Base-by-base conservation (phyloP, 2,113 vertebrate genomes). In the Nesoenas mayeri region DNA sequence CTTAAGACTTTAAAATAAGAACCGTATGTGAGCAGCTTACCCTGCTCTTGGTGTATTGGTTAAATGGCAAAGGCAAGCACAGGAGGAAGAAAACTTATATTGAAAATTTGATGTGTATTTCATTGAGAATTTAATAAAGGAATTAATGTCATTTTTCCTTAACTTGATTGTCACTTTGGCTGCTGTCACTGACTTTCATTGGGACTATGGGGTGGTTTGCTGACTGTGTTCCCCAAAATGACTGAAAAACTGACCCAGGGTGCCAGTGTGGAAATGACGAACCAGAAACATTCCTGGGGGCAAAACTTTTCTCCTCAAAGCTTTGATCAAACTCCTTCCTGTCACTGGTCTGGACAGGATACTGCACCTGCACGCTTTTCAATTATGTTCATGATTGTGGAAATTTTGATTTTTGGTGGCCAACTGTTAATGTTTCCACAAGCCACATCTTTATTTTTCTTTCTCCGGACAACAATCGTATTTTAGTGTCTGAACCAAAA, bases 401-500 rank as follows among this genome's bases (percentile, higher is more conserved):
- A 34, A 24, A 9, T 61, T 38, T 17, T 26, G 3, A 2, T 67
- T 16, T 53, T 32, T 11, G 4, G 0, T 72, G 17, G 25, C 15
- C 4, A 26, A 5, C 12, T 24, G 16, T 0, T n/a, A n/a, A n/a
- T n/a, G 11, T 53, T 69, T 26, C 24, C 15, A 17, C 3, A 25
- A 28, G 7, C 15, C 21, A 3, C 16, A 22, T 24, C 16, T 32
- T 47, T 47, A 0, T 57, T 58, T 51, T 42, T 26, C 16, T 51
- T 56, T n/a, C 28, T 62, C 0, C 0, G 13, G 17, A 10, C 62
- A 75, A n/a, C 12, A 0, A 3, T 17, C 15, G 0, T 9, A 2
- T 36, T 70, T 64, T 42, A 19, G 12, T 14, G 8, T 69, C 54
- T 73, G 32, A 72, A 34, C 15, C 32, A 48, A 61, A 86, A 17